phyloP scores from a whole-genome alignment of 2,113 vertebrate genomes.

The Orycteropus afer region DNA sequence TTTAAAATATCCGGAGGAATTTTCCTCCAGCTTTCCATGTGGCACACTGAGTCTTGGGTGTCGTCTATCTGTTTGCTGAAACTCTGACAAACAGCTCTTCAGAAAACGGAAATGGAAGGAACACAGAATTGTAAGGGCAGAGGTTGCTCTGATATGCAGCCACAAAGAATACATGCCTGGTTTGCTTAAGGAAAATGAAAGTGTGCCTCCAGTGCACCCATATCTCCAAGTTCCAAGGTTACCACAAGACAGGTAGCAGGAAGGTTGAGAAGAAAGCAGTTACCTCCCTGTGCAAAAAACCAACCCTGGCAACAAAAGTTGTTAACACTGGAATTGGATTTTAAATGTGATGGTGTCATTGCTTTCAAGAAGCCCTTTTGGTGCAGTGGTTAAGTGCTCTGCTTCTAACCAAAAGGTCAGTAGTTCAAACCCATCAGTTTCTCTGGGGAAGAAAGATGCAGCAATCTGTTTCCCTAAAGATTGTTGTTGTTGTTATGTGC shows the following conservation, averaged over 20 bases:
- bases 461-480: too few species aligned
- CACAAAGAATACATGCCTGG: background rate
- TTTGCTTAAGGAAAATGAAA: conserved; percentile 30
- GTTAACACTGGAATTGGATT: background rate
- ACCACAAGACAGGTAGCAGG: background rate
- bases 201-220: background rate
- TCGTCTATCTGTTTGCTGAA: background rate
- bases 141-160: background rate
- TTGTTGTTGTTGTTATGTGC: too few species aligned
- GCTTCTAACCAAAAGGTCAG: too few species aligned
- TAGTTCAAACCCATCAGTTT: too few species aligned
- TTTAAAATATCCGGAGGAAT: background rate
- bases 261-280: background rate
- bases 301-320: background rate
- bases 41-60: rapidly evolving
- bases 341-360: background rate
- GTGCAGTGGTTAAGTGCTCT: too few species aligned
- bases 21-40: background rate
- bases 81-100: background rate
- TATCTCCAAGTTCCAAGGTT: background rate
- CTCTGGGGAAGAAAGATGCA: too few species aligned
- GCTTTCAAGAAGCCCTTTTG: background rate
- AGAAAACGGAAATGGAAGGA: background rate
- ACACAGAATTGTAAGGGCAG: background rate
- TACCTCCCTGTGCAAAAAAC: background rate